A percentile compares a stretch with the other conserved stretches of the same genome.
phyloP scores from a whole-genome alignment of 30 jellyfish, hydroid and myxozoan genomes.

The Hydra vulgaris region DNA sequence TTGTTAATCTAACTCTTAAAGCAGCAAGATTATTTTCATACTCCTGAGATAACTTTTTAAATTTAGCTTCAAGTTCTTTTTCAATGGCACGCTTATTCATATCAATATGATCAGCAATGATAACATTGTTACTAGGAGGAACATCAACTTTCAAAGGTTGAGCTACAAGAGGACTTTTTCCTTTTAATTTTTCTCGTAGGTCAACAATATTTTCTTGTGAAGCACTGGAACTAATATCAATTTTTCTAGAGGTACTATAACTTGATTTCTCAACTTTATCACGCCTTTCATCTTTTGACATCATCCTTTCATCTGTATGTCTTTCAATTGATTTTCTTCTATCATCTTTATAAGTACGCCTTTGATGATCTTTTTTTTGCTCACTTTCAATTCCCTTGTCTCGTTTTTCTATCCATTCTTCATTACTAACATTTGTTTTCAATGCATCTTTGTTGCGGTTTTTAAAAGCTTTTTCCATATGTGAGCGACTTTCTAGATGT shows the following conservation, averaged over 20 bases:
- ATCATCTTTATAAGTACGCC: not conserved
- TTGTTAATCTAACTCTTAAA: slow-evolving; percentile 52
- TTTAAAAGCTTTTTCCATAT: slow-evolving; percentile 40
- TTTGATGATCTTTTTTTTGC: slow-evolving; percentile 7
- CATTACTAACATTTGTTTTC: slow-evolving; percentile 13
- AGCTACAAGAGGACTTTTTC: slow-evolving; percentile 51
- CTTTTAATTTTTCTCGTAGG: slow-evolving; percentile 55
- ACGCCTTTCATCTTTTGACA: not conserved
- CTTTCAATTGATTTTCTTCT: not conserved
- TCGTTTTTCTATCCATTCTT: slow-evolving; percentile 21
- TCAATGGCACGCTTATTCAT: slow-evolving; percentile 29
- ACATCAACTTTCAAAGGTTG: slow-evolving; percentile 26
- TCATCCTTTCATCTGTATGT: slow-evolving; percentile 11
- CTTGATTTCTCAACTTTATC: slow-evolving; percentile 8
- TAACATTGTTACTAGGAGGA: not conserved
- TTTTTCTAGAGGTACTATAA: slow-evolving; percentile 36
- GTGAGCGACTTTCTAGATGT: slow-evolving; percentile 50
- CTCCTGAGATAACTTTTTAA: slow-evolving; percentile 21
- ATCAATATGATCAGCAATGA: not conserved
- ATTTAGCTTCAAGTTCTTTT: slow-evolving; percentile 21
- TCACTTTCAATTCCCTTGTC: not conserved
- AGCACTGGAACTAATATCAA: slow-evolving; percentile 31
- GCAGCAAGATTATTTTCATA: slow-evolving; percentile 29
- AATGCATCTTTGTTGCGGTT: not conserved
- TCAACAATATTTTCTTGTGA: slow-evolving; percentile 37